Evolutionary conservation across 2,113 vertebrate species (phyloP).

Genomic region (Anser cygnoides): DNA sequence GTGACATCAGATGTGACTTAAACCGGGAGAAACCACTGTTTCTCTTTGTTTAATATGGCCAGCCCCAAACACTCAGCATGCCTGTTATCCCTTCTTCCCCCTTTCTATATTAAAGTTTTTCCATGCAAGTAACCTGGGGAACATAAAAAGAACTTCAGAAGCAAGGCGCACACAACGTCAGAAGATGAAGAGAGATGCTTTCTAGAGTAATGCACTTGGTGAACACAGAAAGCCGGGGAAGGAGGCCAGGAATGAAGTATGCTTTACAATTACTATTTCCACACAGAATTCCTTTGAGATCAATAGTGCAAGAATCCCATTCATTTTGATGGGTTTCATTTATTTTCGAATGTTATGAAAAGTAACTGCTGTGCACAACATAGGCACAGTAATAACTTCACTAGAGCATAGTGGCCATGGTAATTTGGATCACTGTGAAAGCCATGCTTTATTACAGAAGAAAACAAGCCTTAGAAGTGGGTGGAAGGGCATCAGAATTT

Average conservation of each 20-base stretch:
- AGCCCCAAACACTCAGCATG: not conserved
- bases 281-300: constrained; percentile 36
- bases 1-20: not conserved
- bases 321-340: constrained; percentile 47
- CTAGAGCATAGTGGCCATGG: not conserved
- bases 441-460: not conserved
- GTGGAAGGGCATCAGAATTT: not conserved
- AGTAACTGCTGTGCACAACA: constrained; percentile 25
- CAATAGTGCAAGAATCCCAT: constrained; percentile 34
- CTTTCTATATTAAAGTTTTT: not conserved
- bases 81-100: not conserved
- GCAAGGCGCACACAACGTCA: not conserved
- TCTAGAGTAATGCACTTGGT: not conserved
- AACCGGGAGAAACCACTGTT: not conserved
- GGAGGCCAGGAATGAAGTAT: constrained; percentile 28
- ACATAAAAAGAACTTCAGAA: not conserved
- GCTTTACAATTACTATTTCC: constrained; percentile 53
- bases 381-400: not conserved
- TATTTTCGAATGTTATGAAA: constrained; percentile 29
- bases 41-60: not conserved
- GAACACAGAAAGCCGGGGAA: not conserved
- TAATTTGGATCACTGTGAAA: not conserved
- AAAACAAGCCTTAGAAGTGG: not conserved
- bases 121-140: not conserved
- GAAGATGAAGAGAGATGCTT: not conserved